Percentiles rank a stretch among this genome's conserved stretches.
Evolutionary conservation across 2,113 vertebrate species (phyloP).

Genomic region (Alouatta palliata): DNA sequence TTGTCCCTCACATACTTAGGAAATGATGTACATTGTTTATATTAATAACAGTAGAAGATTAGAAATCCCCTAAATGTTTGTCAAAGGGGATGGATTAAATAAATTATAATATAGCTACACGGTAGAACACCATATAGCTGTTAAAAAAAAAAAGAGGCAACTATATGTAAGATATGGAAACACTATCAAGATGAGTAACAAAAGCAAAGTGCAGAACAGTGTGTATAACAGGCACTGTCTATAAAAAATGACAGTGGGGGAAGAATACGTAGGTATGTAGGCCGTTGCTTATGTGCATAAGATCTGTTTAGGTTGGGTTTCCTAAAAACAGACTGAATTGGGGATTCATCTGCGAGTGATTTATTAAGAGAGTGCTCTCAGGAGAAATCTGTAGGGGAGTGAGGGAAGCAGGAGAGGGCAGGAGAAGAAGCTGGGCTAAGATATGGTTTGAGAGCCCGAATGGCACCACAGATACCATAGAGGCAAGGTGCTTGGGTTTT

Average conservation of each 20-base stretch:
- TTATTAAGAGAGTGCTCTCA: background rate
- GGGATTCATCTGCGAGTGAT: background rate
- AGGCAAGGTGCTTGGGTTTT: background rate
- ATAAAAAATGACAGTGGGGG: background rate
- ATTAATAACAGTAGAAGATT: background rate
- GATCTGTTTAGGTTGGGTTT: background rate
- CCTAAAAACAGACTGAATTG: background rate
- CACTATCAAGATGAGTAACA: background rate
- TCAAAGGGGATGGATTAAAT: background rate
- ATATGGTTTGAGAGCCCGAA: background rate
- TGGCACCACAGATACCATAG: background rate
- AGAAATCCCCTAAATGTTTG: background rate
- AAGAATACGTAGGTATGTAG: background rate
- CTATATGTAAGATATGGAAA: background rate
- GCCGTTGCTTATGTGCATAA: background rate
- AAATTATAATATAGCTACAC: background rate
- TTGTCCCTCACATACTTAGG: background rate
- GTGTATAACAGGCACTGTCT: background rate
- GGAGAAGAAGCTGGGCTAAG: background rate
- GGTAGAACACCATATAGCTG: background rate
- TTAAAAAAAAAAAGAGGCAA: background rate
- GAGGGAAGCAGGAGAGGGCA: background rate
- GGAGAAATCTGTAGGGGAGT: background rate
- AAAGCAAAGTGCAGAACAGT: background rate
- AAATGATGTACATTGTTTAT: background rate